phyloP scores from a whole-genome alignment of 1,140 invertebrate genomes.

The Listronotus oregonensis region DNA sequence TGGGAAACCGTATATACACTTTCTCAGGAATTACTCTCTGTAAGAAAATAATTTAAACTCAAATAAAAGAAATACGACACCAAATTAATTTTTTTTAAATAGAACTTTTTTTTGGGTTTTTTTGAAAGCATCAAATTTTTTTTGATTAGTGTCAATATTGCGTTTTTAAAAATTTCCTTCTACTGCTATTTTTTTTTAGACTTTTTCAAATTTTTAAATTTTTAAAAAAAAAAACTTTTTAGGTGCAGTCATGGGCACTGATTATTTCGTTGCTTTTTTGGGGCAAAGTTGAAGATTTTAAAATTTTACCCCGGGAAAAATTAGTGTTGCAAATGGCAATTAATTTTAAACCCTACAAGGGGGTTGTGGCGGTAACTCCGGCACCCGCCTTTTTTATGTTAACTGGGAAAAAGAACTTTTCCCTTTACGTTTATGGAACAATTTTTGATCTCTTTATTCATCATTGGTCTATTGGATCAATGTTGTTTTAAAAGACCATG shows the following conservation, averaged over 20 bases:
- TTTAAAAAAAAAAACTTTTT: no score
- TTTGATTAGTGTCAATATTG: no score
- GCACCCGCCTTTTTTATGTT: constrained; percentile 13
- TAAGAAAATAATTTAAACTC: no score
- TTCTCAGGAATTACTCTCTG: no score
- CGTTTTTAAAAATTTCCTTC: no score
- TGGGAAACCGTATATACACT: no score
- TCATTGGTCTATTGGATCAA: constrained; percentile 59
- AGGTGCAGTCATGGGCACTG: constrained; percentile 68
- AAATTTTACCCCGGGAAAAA: constrained; percentile 3
- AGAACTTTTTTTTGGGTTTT: no score
- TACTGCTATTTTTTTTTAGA: no score
- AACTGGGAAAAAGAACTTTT: constrained; percentile 22
- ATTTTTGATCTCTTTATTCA: constrained; percentile 59
- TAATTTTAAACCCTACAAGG: background rate
- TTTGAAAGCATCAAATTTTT: no score
- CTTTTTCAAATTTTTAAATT: no score
- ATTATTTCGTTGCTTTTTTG: constrained; percentile 84
- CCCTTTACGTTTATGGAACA: constrained; percentile 61
- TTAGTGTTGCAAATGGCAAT: background rate
- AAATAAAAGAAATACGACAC: no score
- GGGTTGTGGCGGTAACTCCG: background rate
- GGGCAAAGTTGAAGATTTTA: constrained; percentile 58
- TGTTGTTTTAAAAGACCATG: constrained; percentile 70
- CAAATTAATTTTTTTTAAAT: no score